Base-by-base conservation (phyloP, 2,113 vertebrate genomes). In the Tychaedon coryphoeus region DNA sequence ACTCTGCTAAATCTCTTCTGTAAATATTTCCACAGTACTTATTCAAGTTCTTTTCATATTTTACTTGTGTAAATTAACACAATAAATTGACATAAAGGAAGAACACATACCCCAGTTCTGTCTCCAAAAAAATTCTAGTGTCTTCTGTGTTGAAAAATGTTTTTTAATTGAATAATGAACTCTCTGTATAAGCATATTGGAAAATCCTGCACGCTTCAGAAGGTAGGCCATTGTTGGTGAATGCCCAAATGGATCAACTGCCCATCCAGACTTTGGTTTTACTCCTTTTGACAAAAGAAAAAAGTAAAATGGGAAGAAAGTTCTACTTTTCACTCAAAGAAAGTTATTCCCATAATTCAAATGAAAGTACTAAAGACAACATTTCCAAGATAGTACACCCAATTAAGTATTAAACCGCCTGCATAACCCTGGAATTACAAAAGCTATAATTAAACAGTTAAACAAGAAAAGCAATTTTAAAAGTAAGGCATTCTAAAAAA, bases 141-240 rank as follows among this genome's bases (percentile, higher is more conserved):
- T 98, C 92, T 98, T 98, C 85, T 99, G 97, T 13, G 24, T 42
- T 54, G 99, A 19, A 78, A 99, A 99, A 86, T 99, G 93, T 65
- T 99, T 99, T 98, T 99, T 99, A 87, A 99, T 3, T 11, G 99
- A 96, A 92, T 99, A 99, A 97, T 99, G 99, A 69, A 99, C 69
- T 67, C 99, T 98, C 88, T 99, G 99, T 97, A 99, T 98, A 60
- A 99, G 97, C 98, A 99, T 99, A 93, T 97, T 98, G 47, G 96
- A 98, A 93, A 99, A 97, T 83, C 99, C 99, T 54, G 99, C 85
- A 22, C 98, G 98, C 92, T 99, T 99, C 77, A 99, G 96, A 92
- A 99, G 97, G 92, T 99, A 99, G 33, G 99, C 96, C 98, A 99
- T 99, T 14, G 99, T 99, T 79, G 99, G 98, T 91, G 98, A 98